Conservation (phyloP, 35 echinoderm and acorn worm genomes). For the Apostichopus parvimensis region DNA sequence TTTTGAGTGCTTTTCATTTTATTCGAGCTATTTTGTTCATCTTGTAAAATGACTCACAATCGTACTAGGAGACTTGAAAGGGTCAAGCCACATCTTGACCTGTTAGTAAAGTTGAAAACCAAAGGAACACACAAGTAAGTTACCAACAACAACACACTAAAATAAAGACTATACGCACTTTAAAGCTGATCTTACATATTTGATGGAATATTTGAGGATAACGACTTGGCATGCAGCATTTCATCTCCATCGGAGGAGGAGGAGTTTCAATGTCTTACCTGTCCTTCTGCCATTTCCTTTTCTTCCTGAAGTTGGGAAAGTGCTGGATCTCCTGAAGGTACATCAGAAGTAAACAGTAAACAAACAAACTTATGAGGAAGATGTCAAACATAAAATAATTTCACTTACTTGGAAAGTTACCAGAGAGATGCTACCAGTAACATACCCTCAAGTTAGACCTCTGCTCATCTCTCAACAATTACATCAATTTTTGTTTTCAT, state of each 20-base stretch:
- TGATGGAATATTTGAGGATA: too few relatives aligned
- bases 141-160: too few relatives aligned
- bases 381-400: background rate
- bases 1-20: background rate
- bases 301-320: slow-evolving; percentile 80
- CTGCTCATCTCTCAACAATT: background rate
- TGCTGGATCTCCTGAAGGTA: slow-evolving; percentile 73
- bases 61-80: too few relatives aligned
- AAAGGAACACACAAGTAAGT: too few relatives aligned
- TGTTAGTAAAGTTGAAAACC: too few relatives aligned
- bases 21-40: background rate
- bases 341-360: background rate
- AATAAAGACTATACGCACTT: too few relatives aligned
- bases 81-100: too few relatives aligned
- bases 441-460: background rate
- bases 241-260: too few relatives aligned
- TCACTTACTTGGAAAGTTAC: background rate
- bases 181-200: too few relatives aligned
- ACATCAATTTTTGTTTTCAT: background rate
- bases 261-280: slow-evolving; percentile 39
- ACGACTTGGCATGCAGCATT: too few relatives aligned
- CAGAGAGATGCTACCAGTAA: background rate
- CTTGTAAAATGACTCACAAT: background rate
- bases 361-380: background rate
- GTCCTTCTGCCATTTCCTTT: slow-evolving; percentile 95